Evolutionary conservation across 2,797 vertebrate species (phyloP).

Genomic region (Streptopelia turtur): DNA sequence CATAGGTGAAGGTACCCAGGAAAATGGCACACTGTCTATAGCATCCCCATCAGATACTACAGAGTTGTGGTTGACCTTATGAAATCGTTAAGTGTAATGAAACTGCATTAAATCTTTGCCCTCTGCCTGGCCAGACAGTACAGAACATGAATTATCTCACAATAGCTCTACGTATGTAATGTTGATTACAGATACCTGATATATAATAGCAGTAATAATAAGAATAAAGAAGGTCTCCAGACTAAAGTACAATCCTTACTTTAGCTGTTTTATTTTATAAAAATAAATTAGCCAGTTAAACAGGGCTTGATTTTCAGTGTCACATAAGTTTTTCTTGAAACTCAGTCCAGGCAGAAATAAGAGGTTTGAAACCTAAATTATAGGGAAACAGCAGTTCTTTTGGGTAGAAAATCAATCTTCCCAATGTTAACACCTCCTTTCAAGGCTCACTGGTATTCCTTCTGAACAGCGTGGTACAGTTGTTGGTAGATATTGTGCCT

Average conservation of each 20-base stretch:
- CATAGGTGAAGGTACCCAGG: not conserved
- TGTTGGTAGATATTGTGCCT: not conserved
- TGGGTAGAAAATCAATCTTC: not conserved
- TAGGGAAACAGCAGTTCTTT: not conserved
- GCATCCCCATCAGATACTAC: no score
- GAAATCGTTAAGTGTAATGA: slow-evolving; percentile 20
- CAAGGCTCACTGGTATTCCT: not conserved
- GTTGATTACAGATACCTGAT: not conserved
- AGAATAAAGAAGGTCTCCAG: not conserved
- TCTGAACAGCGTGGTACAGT: not conserved
- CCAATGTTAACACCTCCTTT: not conserved
- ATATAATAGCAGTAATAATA: not conserved
- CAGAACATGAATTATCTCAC: slow-evolving; percentile 12
- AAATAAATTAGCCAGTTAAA: not conserved
- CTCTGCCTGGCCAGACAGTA: not conserved
- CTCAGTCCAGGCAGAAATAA: not conserved
- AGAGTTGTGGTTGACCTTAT: slow-evolving; percentile 19
- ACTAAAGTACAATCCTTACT: not conserved
- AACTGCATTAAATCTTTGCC: slow-evolving; percentile 17
- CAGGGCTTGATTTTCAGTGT: not conserved
- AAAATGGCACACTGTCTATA: not conserved
- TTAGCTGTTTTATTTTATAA: not conserved
- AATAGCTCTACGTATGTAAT: not conserved
- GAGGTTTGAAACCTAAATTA: not conserved
- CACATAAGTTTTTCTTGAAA: slow-evolving; percentile 5